Conservation (phyloP, 2,888 invertebrate species). For the Eutolmus rufibarbis region DNA sequence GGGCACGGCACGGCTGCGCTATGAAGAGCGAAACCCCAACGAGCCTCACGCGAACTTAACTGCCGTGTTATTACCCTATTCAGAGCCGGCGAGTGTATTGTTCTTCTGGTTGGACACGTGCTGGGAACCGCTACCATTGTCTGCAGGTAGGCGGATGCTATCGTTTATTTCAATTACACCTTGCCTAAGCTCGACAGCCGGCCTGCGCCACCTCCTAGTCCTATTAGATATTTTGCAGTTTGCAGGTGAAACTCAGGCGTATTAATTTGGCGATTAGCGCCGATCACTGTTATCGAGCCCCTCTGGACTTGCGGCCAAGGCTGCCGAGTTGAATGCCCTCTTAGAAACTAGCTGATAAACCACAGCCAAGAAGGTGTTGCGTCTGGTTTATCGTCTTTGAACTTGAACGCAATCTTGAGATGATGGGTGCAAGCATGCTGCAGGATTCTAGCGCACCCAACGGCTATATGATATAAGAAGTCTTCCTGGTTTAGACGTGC, state of each 20-base stretch:
- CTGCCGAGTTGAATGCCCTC: background rate
- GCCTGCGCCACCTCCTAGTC: slow-evolving; percentile 8
- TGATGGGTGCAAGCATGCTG: background rate
- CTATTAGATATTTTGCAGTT: background rate
- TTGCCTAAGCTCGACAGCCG: slow-evolving; percentile 45
- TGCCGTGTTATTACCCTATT: slow-evolving; percentile 46
- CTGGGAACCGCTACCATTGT: slow-evolving; percentile 42
- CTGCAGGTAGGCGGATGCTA: slow-evolving; percentile 46
- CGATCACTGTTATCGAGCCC: background rate
- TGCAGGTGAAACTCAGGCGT: background rate
- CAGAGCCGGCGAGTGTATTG: slow-evolving; percentile 43
- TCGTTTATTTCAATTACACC: slow-evolving; percentile 48
- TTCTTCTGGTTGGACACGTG: slow-evolving; percentile 47
- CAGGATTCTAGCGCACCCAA: background rate
- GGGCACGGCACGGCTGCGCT: background rate
- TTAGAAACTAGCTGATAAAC: background rate
- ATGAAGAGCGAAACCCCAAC: background rate
- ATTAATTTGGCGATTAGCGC: slow-evolving; percentile 25
- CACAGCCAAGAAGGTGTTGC: background rate
- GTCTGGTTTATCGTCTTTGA: background rate
- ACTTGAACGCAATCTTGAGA: background rate
- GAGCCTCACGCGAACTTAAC: slow-evolving; percentile 46
- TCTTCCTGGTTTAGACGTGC: background rate
- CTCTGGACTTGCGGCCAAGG: background rate
- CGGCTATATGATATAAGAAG: background rate